Percentiles rank a stretch among this genome's conserved stretches.
phyloP scores from a whole-genome alignment of 2,888 invertebrate genomes.

The Campoletis raptor region DNA sequence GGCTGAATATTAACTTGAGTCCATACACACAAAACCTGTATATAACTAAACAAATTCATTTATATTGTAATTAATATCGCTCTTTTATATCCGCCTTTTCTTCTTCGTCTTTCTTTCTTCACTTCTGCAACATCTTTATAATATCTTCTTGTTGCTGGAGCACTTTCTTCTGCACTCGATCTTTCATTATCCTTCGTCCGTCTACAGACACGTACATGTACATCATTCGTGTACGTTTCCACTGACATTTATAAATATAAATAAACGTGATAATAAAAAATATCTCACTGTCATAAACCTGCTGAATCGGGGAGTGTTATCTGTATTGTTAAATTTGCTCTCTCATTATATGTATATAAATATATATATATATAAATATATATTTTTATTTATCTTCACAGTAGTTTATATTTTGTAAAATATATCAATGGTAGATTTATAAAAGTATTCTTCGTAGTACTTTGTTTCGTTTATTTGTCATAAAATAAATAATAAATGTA shows the following conservation, averaged over 20 bases:
- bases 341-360: constrained; percentile 4
- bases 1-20: background rate
- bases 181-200: constrained; percentile 22
- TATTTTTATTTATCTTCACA: constrained; percentile 72
- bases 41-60: constrained; percentile 30
- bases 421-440: constrained; percentile 21
- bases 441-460: constrained; percentile 33
- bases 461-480: constrained; percentile 2
- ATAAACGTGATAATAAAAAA: constrained; percentile 11
- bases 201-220: constrained; percentile 30
- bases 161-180: constrained; percentile 45
- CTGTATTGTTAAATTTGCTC: constrained; percentile 9
- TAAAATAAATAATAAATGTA: background rate
- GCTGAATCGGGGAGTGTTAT: constrained; percentile 9
- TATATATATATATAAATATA: constrained; percentile 28
- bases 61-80: constrained; percentile 44
- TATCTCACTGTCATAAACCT: constrained; percentile 8
- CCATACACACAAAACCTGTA: constrained; percentile 29
- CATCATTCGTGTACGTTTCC: background rate
- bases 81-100: constrained; percentile 35
- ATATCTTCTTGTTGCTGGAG: constrained; percentile 35
- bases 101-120: constrained; percentile 32
- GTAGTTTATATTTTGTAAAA: constrained; percentile 39
- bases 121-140: constrained; percentile 32
- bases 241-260: constrained; percentile 15